Evolutionary conservation across 1,140 invertebrate species (phyloP), one percentile per base, ranked within the genome.

Genomic region (Chelonus insularis): DNA sequence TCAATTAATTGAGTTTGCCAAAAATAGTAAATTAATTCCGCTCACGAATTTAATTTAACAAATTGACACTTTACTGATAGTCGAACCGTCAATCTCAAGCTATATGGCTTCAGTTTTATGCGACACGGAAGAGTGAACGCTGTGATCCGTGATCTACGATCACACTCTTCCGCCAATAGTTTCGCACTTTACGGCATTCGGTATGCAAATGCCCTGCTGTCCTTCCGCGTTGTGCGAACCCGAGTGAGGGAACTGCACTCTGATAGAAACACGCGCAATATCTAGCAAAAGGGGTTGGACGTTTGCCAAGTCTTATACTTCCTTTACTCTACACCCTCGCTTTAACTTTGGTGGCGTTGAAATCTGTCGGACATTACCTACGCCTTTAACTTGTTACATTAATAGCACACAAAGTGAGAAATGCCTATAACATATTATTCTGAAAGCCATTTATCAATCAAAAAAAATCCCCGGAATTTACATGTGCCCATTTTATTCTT

Each of bases 151-250:
- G 56, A 65, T 62, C 59, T 58, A 65, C 48, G 55, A 65, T 62
- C 63, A 20, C 34, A 36, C 50, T 12, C 47, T 65, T 62, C 39
- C 59, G 48, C 43, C 63, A 58, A 65, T 65, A 65, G 63, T 65
- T 65, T 65, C 59, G 56, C 63, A 65, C 63, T 61, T 65, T 62
- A 61, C 63, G 59, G 59, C 39, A 55, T 55, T 58, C 47, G 54
- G 55, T 65, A 65, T 65, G 63, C 59, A 65, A 65, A 65, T 65
- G 36, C 37, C 41, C 37, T n/a, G 41, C 54, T 55, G 52, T 34
- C 50, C 52, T 48, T 25, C 45, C 52, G 52, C 29, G 16, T 34
- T 34, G 23, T 23, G 48, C 48, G 25, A 51, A 34, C 23, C 11
- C 12, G 14, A 20, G 39, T 39, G 36, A 25, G 34, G 14, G 60